These are phyloP conservation scores for Perognathus longimembris DNA, from an alignment of 2,113 vertebrate species.

Conservation along the genomic window DNA sequence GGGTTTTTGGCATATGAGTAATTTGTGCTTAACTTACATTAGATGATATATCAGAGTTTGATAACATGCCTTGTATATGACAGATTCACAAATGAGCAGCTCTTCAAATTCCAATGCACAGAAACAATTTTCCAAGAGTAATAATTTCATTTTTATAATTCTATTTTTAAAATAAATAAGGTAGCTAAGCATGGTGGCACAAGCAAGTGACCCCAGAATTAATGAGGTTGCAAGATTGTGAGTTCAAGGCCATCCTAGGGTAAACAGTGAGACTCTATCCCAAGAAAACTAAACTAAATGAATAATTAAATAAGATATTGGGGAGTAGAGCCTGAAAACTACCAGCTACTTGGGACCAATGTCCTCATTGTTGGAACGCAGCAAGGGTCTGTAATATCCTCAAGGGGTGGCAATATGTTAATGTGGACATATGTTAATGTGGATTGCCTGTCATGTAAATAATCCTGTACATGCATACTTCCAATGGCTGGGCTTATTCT, in stretches of 20 bases:
- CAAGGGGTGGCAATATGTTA: background rate
- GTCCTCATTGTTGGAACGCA: background rate
- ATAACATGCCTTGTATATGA: background rate
- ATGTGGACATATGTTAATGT: too few species aligned
- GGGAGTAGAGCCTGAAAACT: background rate
- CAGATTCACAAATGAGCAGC: constrained; percentile 46
- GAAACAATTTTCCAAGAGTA: constrained; percentile 36
- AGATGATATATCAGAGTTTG: background rate
- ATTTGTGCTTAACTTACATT: constrained; percentile 35
- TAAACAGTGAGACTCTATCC: background rate
- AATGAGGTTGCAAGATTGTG: background rate
- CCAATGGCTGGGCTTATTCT: background rate
- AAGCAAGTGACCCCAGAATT: background rate
- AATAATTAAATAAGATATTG: background rate
- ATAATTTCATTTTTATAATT: constrained; percentile 2
- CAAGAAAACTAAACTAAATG: background rate
- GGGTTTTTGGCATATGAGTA: background rate
- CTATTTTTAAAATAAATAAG: constrained; percentile 27
- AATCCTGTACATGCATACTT: background rate
- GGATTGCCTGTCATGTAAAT: background rate
- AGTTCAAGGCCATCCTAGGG: background rate
- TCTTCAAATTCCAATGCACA: background rate
- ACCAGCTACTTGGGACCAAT: background rate
- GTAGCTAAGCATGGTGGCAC: background rate
- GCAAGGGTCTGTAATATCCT: background rate